A percentile compares a stretch with the other conserved stretches of the same genome.
Conservation (phyloP, 2,113 vertebrate species). For the Bolborhynchus lineola region DNA sequence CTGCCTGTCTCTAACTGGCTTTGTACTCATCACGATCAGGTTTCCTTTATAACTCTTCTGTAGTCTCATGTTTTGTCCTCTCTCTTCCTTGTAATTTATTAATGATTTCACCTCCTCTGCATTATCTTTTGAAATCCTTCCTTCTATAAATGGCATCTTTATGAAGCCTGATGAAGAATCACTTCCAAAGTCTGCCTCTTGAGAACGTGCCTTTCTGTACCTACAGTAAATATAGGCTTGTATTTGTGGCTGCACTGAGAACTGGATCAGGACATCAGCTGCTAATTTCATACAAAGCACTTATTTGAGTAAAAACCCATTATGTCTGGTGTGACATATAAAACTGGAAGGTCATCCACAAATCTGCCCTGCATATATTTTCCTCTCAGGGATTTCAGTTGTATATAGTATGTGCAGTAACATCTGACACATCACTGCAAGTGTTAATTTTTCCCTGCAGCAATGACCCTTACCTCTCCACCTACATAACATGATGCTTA, state of each 20-base stretch:
- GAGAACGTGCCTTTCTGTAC: not conserved
- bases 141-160: not conserved
- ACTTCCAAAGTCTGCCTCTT: not conserved
- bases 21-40: conserved; percentile 37
- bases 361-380: conserved; percentile 21
- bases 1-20: conserved; percentile 55
- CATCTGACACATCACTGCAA: not conserved
- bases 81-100: conserved; percentile 70
- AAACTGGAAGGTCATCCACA: conserved; percentile 17
- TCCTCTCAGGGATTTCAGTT: not conserved
- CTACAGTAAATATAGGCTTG: not conserved
- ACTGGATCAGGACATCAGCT: not conserved
- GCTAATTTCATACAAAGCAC: not conserved
- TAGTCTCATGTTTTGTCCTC: conserved; percentile 47
- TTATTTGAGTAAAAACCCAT: conserved; percentile 19
- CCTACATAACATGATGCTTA: conserved; percentile 1
- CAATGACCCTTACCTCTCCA: conserved; percentile 28
- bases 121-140: conserved; percentile 37
- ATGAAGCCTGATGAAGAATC: not conserved
- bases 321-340: not conserved
- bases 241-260: not conserved
- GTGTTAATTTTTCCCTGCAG: conserved; percentile 41
- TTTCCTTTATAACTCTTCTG: conserved; percentile 66
- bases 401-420: not conserved
- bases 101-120: conserved; percentile 55